These are phyloP conservation scores for Cheilosia impressa DNA, from an alignment of 2,888 invertebrate species.

Conservation along the genomic window DNA sequence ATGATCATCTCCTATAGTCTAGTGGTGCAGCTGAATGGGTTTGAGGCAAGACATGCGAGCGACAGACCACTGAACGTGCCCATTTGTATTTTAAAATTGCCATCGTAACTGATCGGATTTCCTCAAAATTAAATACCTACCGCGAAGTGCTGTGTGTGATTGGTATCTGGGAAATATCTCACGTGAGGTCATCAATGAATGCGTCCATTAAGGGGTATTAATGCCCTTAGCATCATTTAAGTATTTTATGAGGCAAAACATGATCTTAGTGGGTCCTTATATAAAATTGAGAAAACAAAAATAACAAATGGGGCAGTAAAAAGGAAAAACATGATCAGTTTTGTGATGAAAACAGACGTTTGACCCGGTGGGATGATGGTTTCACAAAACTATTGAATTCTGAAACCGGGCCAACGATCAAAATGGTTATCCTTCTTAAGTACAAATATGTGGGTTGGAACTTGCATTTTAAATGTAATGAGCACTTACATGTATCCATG, in stretches of 20 bases:
- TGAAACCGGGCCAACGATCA: no score
- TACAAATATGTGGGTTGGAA: no score
- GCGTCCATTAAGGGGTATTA: background rate
- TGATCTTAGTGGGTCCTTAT: background rate
- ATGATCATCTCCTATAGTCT: constrained; percentile 28
- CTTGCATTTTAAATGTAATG: no score
- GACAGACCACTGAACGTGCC: constrained; percentile 4
- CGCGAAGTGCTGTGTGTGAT: background rate
- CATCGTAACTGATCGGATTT: constrained; percentile 10
- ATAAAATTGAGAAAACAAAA: background rate
- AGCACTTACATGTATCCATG: no score
- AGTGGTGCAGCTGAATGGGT: background rate
- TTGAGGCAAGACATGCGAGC: background rate
- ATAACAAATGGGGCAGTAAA: background rate
- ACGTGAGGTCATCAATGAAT: background rate
- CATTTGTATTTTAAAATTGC: constrained; percentile 3
- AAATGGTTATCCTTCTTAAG: no score
- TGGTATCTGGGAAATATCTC: background rate
- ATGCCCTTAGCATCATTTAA: background rate
- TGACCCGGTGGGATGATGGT: background rate
- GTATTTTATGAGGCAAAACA: constrained; percentile 2
- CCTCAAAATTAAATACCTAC: background rate
- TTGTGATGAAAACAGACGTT: background rate
- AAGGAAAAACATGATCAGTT: no score
- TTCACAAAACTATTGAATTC: no score